Conservation (phyloP, 2,113 vertebrate genomes). For the Clarias gariepinus region DNA sequence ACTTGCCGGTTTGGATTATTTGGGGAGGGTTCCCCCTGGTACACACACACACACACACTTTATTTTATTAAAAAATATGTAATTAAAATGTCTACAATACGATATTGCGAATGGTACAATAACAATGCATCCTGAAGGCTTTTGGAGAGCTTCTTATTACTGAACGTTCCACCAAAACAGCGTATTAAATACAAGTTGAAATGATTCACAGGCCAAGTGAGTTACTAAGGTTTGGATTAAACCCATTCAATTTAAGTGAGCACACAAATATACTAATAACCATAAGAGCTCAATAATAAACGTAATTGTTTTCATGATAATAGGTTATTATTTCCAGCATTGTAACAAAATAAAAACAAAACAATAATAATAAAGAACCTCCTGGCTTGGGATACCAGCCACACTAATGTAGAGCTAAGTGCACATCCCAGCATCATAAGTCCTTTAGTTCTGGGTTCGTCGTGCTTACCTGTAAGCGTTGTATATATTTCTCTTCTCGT, state of each 20-base stretch:
- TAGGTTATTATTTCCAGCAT: neutral
- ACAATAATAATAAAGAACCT: neutral
- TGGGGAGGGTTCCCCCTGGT: too few species aligned
- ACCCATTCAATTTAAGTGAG: neutral
- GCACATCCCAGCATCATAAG: neutral
- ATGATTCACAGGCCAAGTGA: neutral
- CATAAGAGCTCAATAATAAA: neutral
- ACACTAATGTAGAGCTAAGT: neutral
- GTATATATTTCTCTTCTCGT: slow-evolving; percentile 88
- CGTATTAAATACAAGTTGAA: neutral
- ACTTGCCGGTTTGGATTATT: too few species aligned
- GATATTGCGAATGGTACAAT: neutral
- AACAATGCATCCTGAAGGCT: neutral
- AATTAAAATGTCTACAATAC: neutral
- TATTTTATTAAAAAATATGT: neutral
- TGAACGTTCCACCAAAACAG: neutral
- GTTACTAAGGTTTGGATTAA: neutral
- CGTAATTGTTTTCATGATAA: neutral
- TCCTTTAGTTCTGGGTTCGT: neutral
- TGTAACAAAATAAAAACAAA: neutral
- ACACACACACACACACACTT: too few species aligned
- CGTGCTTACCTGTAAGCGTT: slow-evolving; percentile 83
- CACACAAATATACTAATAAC: neutral
- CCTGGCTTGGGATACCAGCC: neutral
- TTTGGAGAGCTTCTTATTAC: neutral